Evolutionary conservation across 2,888 invertebrate genomes (phyloP).

Genomic region (Cremastinae sp.): DNA sequence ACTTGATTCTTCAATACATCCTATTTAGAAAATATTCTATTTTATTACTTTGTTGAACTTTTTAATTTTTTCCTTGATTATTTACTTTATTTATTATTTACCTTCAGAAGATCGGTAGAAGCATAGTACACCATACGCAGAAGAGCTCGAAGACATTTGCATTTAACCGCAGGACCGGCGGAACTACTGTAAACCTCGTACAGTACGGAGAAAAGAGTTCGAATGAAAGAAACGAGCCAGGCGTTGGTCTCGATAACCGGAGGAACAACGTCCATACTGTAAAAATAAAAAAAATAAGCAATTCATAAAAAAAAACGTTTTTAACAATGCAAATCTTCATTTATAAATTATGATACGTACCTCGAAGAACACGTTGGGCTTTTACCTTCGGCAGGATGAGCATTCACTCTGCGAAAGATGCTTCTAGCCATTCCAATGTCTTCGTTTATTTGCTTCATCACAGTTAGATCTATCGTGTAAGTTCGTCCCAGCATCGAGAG

Average conservation of each 20-base stretch:
- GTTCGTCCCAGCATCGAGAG: conserved; percentile 95
- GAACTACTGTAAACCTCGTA: conserved; percentile 99
- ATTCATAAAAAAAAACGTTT: neutral
- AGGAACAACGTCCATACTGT: conserved; percentile 78
- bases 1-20: conserved; percentile 86
- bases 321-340: conserved; percentile 10
- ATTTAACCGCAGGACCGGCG: conserved; percentile 98
- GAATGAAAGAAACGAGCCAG: conserved; percentile 82
- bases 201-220: conserved; percentile 94
- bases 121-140: conserved; percentile 98
- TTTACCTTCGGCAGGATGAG: conserved; percentile 82
- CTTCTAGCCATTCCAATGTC: conserved; percentile 97
- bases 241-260: conserved; percentile 78
- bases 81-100: conserved; percentile 62
- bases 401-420: conserved; percentile 90
- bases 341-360: conserved; percentile 59
- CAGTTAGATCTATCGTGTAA: conserved; percentile 97
- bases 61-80: neutral
- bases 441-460: conserved; percentile 99
- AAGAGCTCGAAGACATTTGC: conserved; percentile 97
- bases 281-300: conserved; percentile 54
- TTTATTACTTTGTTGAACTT: no score
- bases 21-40: conserved; percentile 65
- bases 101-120: conserved; percentile 90
- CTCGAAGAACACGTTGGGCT: conserved; percentile 77